Percentiles rank a stretch among this genome's conserved stretches.
Evolutionary conservation across 1,140 invertebrate species (phyloP).

Genomic region (Trichonephila inaurata): DNA sequence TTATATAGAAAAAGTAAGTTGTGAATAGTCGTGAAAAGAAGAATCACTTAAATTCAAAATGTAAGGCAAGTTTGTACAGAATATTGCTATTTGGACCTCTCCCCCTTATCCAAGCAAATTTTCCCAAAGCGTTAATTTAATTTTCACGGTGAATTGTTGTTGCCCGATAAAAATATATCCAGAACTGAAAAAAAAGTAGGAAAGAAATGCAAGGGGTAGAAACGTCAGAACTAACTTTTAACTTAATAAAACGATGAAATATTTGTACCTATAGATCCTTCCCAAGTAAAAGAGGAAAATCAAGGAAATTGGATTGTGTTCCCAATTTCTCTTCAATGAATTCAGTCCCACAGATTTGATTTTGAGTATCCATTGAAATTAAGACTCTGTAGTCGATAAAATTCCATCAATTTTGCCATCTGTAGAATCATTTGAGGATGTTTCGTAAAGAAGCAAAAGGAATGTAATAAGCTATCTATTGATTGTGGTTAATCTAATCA

Average conservation of each 20-base stretch:
- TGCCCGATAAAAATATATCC: constrained; percentile 47
- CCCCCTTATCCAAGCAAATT: constrained; percentile 32
- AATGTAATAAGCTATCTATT: neutral
- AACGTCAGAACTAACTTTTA: constrained; percentile 59
- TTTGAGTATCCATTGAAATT: constrained; percentile 23
- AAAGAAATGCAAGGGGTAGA: constrained; percentile 16
- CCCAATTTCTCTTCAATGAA: neutral
- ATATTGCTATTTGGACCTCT: neutral
- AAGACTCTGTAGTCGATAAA: neutral
- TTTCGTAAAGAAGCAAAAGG: neutral
- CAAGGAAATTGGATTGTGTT: neutral
- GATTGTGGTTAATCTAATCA: neutral
- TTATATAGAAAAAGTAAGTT: neutral
- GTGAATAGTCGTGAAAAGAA: neutral
- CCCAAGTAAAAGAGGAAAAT: neutral
- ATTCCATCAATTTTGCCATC: neutral
- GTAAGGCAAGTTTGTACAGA: too few species aligned
- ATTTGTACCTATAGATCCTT: constrained; percentile 43
- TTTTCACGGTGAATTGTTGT: constrained; percentile 49
- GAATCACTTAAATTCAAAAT: neutral
- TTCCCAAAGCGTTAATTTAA: constrained; percentile 53
- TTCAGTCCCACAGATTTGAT: constrained; percentile 36
- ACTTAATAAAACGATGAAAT: constrained; percentile 43
- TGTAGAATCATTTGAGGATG: constrained; percentile 1
- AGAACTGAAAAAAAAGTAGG: neutral